Conservation (phyloP, 2,113 vertebrate genomes). For the Chloroceryle aenea region DNA sequence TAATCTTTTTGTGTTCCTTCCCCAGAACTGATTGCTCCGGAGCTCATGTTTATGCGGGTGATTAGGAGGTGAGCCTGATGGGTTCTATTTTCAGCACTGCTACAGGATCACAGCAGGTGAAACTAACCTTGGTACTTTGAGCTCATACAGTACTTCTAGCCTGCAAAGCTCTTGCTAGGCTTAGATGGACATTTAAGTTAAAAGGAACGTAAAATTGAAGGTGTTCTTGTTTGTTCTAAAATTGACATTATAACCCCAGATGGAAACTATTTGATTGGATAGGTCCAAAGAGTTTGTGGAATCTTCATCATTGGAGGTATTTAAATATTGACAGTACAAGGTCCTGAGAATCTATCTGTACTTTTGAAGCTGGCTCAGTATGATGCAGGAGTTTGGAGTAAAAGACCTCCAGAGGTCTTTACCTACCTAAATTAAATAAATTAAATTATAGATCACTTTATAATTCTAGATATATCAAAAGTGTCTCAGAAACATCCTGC, state of each 20-base stretch:
- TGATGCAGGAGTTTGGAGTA: neutral
- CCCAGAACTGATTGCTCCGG: constrained; percentile 23
- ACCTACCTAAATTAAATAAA: neutral
- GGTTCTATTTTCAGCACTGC: constrained; percentile 46
- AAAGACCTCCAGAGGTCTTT: neutral
- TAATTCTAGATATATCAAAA: neutral
- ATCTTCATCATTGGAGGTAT: neutral
- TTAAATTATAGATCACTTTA: neutral
- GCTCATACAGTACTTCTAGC: neutral
- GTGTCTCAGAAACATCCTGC: neutral
- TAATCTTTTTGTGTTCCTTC: neutral
- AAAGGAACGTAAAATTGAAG: neutral
- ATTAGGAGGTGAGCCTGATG: neutral
- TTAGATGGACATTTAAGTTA: neutral
- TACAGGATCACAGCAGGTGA: neutral
- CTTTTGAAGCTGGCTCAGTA: neutral
- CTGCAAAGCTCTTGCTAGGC: neutral
- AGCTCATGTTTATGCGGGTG: neutral
- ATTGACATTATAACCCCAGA: neutral
- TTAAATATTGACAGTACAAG: neutral
- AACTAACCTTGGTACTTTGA: constrained; percentile 12
- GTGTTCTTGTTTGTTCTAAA: neutral
- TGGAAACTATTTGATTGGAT: neutral
- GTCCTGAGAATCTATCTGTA: neutral
- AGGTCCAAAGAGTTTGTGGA: neutral